Evolutionary conservation across 2,888 invertebrate genomes (phyloP), one percentile per base, ranked within the genome.

Genomic region (Morpho achilles): DNA sequence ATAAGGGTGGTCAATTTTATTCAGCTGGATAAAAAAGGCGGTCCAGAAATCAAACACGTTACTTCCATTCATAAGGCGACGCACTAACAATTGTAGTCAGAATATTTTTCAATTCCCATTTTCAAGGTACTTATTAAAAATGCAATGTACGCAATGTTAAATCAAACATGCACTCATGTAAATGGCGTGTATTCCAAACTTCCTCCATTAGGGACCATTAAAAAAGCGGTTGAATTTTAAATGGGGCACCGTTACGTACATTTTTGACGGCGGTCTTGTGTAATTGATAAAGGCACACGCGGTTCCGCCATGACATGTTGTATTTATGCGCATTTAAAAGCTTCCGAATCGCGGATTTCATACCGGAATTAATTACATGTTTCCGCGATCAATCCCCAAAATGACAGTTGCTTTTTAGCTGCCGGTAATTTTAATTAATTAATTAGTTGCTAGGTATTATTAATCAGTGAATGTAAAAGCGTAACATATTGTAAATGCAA

Each of bases 281-380:
- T 87, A 86, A 87, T 86, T 88, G 88, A 87, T 87, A 85, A 87
- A 86, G 85, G 87, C 81, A 77, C 76, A 70, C 75, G 72, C 70
- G 70, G 68, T 75, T 70, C 75, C 72, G 68, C 77, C 83, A 74
- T 82, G 83, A 84, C 86, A 84, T 87, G 84, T 79, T 82, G 80
- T 85, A 87, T 88, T 87, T 86, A 88, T 84, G 81, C 77, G 82
- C 78, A 80, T 87, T 87, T 87, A 87, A 88, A 87, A 84, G 86
- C 83, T 80, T 79, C 79, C 79, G 79, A 79, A 76, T 79, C 79
- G 75, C 71, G 70, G 72, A 79, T 80, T 78, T 84, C 77, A 81
- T 85, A 85, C 80, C 79, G 70, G 77, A 82, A 87, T 86, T 86
- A 85, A 86, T 84, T 67, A 75, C 65, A 69, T 77, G 73, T 79